Conservation (phyloP, 2,888 invertebrate species). For the Rhogogaster chlorosoma region DNA sequence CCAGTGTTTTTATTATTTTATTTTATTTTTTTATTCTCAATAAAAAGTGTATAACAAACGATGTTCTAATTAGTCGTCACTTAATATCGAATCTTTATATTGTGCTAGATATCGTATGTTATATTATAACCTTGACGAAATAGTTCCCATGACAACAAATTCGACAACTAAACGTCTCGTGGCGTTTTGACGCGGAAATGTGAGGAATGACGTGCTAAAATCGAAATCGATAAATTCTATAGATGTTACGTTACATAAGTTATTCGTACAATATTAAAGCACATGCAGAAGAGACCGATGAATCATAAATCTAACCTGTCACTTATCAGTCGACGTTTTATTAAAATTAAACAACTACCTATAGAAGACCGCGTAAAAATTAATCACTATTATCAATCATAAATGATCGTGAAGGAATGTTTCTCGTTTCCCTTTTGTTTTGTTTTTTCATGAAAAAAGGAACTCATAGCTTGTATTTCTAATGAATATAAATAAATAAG, state of each 20-base stretch:
- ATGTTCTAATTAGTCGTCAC: neutral
- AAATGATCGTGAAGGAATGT: neutral
- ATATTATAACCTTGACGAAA: neutral
- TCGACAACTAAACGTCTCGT: constrained; percentile 4
- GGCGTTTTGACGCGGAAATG: neutral
- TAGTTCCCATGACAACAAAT: constrained; percentile 5
- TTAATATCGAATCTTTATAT: neutral
- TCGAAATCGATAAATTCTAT: neutral
- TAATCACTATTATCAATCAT: neutral
- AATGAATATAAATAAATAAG: neutral
- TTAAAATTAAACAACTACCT: neutral
- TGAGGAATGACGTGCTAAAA: neutral
- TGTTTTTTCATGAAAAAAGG: neutral
- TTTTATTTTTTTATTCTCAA: neutral
- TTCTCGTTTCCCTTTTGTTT: neutral
- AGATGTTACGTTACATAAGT: neutral
- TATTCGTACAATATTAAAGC: neutral
- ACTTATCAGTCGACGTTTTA: neutral
- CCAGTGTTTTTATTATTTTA: neutral
- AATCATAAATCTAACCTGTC: neutral
- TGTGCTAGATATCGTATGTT: neutral
- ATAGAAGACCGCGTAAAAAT: neutral
- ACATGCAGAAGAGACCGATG: neutral
- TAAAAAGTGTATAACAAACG: neutral
- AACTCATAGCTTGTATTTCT: neutral